Conservation (phyloP, 2,888 invertebrate species). For the Muschampia plurimacula region DNA sequence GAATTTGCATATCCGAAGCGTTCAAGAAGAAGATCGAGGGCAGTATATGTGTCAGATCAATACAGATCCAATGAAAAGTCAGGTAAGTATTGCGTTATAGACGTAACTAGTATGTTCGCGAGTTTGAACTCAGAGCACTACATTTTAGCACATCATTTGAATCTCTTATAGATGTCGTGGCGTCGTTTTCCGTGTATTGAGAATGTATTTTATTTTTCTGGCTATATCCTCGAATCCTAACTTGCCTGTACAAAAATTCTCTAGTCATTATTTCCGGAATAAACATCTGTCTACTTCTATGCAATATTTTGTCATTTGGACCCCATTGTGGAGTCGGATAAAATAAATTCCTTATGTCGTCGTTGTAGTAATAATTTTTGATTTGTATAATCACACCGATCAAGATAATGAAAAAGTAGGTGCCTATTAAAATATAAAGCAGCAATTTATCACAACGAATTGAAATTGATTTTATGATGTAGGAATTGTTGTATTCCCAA, state of each 20-base stretch:
- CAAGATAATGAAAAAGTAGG: constrained; percentile 59
- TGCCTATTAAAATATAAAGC: constrained; percentile 55
- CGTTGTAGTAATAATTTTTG: constrained; percentile 48
- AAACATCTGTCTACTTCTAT: constrained; percentile 77
- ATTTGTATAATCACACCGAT: constrained; percentile 57
- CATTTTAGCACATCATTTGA: constrained; percentile 54
- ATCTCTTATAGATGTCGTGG: constrained; percentile 38
- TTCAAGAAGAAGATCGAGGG: constrained; percentile 95
- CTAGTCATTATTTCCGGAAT: constrained; percentile 81
- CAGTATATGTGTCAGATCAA: constrained; percentile 98
- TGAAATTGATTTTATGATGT: constrained; percentile 49
- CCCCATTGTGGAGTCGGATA: constrained; percentile 67
- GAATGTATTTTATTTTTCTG: constrained; percentile 46
- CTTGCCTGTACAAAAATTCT: constrained; percentile 79
- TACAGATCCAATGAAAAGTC: constrained; percentile 97
- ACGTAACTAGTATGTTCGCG: constrained; percentile 35
- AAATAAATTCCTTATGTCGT: constrained; percentile 52
- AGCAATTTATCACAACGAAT: constrained; percentile 54
- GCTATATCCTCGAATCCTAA: constrained; percentile 68
- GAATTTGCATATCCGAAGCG: constrained; percentile 95
- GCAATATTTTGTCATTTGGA: constrained; percentile 66
- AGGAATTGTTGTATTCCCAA: constrained; percentile 52
- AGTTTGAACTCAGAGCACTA: constrained; percentile 66
- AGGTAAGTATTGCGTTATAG: constrained; percentile 85
- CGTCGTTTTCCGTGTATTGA: constrained; percentile 34